Conservation (phyloP, 23 tunicate genomes). For the Clavelina lepadiformis region DNA sequence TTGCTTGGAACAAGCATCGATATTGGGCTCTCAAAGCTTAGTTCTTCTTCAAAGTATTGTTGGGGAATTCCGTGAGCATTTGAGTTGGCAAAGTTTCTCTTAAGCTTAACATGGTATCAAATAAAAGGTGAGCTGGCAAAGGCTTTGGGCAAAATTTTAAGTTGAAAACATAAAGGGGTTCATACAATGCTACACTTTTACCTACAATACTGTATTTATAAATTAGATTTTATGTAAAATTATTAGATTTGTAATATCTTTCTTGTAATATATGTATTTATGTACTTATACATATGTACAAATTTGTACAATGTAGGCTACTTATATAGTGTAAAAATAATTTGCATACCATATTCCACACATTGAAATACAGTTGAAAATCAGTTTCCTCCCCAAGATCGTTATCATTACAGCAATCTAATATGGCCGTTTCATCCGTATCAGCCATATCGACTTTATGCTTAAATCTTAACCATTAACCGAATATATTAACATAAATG, state of each 20-base stretch:
- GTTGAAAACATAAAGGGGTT: no score
- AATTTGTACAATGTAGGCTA: no score
- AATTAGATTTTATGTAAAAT: no score
- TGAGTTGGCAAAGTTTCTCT: conserved; percentile 1
- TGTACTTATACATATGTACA: no score
- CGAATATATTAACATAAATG: no score
- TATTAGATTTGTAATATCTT: no score
- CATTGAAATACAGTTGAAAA: conserved; percentile 6
- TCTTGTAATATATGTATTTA: no score
- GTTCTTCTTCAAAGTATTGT: not conserved
- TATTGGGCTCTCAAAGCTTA: conserved; percentile 37
- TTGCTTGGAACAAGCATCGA: conserved; percentile 35
- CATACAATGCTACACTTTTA: no score
- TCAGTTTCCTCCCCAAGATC: conserved; percentile 2
- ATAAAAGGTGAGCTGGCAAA: no score
- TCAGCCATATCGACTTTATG: conserved; percentile 19
- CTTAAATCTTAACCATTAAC: conserved; percentile 1
- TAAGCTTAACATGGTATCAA: conserved; percentile 1
- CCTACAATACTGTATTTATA: no score
- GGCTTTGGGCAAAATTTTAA: no score
- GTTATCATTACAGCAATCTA: conserved; percentile 9
- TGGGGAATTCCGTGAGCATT: not conserved
- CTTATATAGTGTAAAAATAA: no score
- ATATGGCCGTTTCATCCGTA: conserved; percentile 2
- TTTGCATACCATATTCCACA: conserved; percentile 20